Evolutionary conservation across 2,888 invertebrate species (phyloP), one percentile per base, ranked within the genome.

Genomic region (Rhingia rostrata): DNA sequence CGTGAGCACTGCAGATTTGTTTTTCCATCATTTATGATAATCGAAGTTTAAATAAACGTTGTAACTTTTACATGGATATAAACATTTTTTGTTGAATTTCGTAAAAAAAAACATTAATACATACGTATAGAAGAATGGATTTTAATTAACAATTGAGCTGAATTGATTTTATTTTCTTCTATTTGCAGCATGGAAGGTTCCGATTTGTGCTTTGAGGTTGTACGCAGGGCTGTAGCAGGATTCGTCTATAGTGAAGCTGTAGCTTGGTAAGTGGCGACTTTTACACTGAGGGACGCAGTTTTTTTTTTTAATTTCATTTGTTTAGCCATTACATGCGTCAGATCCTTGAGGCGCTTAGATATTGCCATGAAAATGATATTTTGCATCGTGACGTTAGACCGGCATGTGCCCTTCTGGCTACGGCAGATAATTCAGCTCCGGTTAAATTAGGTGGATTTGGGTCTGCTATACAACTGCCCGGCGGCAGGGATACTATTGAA

Each of bases 171-270:
- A 32, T 81, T 70, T 74, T 87, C 64, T 70, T 86, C 87, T 89
- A 88, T 88, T 94, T 94, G 88, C 94, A 98, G 98, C 92, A 97
- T 99, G 97, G 99, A 99, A 91, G 99, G 99, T 56, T 97, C 98
- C 58, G 99, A 99, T 92, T 94, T 99, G 87, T 99, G 99, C 92
- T 98, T 97, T 92, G 99, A 99, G 93, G 97, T 99, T 87, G 99
- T 98, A 33, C 95, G 98, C 89, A 94, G 99, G 90, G 99, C 99
- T 32, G 95, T 96, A 39, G 96, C 98, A 67, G 99, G 99, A 86
- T 99, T 99, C 92, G 98, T 98, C 80, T 99, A 99, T 93, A 99
- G 99, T 90, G 99, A 99, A 93, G 98, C 99, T 51, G 99, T 99
- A 69, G 98, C 98, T 87, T 99, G 98, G 98, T 98, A 93, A 93